These are phyloP conservation scores for Microctonus aethiopoides DNA, from an alignment of 2,888 invertebrate species.

Conservation along the genomic window DNA sequence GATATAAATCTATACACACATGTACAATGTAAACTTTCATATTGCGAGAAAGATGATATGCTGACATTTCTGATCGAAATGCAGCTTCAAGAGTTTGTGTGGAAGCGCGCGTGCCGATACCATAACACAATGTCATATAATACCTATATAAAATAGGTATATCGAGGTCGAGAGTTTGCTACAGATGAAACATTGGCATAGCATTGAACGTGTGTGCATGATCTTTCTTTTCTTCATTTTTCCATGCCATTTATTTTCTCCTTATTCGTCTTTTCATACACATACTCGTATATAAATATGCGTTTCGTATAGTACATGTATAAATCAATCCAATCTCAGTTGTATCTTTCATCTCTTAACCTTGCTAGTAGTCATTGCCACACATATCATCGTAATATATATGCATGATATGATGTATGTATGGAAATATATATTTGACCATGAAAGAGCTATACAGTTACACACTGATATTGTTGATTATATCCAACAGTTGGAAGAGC, in stretches of 20 bases:
- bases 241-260: too few species aligned
- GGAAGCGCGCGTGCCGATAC: slow-evolving; percentile 23
- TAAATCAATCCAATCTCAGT: neutral
- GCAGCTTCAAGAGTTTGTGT: slow-evolving; percentile 1
- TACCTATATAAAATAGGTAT: too few species aligned
- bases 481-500: neutral
- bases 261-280: neutral
- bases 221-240: slow-evolving; percentile 1
- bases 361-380: neutral
- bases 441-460: neutral
- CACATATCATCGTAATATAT: too few species aligned
- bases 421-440: neutral
- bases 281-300: neutral
- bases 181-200: slow-evolving; percentile 1
- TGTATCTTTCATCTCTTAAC: neutral
- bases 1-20: neutral
- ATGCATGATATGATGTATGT: too few species aligned
- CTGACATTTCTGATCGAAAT: slow-evolving; percentile 26
- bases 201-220: slow-evolving; percentile 1
- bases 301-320: neutral
- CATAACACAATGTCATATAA: slow-evolving; percentile 29
- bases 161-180: slow-evolving; percentile 18
- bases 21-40: neutral
- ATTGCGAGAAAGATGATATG: neutral
- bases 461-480: neutral